phyloP scores from a whole-genome alignment of 2,797 vertebrate species.

The Knipowitschia caucasica region DNA sequence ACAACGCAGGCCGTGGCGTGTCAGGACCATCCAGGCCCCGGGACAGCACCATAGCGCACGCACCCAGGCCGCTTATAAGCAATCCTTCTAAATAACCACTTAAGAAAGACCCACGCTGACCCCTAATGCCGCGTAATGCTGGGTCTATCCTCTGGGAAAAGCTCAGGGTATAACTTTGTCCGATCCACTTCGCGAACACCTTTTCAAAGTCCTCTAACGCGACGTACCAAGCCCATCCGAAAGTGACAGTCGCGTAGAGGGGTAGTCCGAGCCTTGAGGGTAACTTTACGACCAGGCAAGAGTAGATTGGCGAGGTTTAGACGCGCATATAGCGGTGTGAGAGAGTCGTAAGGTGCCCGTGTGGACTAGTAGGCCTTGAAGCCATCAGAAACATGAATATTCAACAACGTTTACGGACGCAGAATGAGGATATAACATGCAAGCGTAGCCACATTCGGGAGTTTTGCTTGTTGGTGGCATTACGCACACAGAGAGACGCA shows the following conservation, averaged over 20 bases:
- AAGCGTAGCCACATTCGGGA: slow-evolving; percentile 13
- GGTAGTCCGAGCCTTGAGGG: slow-evolving; percentile 3
- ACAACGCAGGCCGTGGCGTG: slow-evolving; percentile 59
- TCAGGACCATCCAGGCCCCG: slow-evolving; percentile 72
- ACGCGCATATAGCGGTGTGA: slow-evolving; percentile 3
- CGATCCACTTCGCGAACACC: slow-evolving; percentile 19
- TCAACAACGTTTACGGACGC: slow-evolving; percentile 28
- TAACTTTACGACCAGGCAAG: slow-evolving; percentile 34
- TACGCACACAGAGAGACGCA: slow-evolving; percentile 14
- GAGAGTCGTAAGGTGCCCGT: slow-evolving; percentile 37
- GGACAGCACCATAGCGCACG: too few species aligned
- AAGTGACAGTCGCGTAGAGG: slow-evolving; percentile 40
- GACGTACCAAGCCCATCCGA: slow-evolving; percentile 24
- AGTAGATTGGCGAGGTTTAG: slow-evolving; percentile 2
- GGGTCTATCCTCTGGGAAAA: background rate
- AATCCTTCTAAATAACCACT: slow-evolving; percentile 44
- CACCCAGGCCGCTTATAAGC: slow-evolving; percentile 63
- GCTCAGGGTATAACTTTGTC: slow-evolving; percentile 33
- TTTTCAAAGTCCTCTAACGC: slow-evolving; percentile 17
- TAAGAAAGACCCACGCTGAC: slow-evolving; percentile 31
- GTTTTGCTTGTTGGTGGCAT: slow-evolving; percentile 17
- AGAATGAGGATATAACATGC: background rate
- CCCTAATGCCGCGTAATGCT: slow-evolving; percentile 29
- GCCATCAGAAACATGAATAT: slow-evolving; percentile 19
- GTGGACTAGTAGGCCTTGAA: slow-evolving; percentile 45